Evolutionary conservation across 2,797 vertebrate species (phyloP), one percentile per base, ranked within the genome.

Genomic region (Catamblyrhynchus diadema): DNA sequence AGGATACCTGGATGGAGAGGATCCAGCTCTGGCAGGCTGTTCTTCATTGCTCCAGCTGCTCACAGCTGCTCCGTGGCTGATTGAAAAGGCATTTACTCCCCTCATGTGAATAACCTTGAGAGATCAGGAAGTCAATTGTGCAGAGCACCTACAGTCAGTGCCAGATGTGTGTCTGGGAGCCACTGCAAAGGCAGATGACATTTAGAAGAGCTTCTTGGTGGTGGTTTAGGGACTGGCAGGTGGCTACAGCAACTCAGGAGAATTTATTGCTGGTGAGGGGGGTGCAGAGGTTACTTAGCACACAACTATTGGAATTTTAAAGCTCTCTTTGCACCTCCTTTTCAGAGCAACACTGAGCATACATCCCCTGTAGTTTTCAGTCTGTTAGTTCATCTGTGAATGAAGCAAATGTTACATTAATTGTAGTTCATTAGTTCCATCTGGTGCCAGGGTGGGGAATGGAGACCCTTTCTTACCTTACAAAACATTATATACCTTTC

Each of bases 361-460:
- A 59, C 28, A 22, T 61, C 47, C 47, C 39, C 64, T 0, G 1
- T 59, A 71, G 69, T 54, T 89, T 91, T 79, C 35, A 85, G 70
- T 73, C 87, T 86, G 85, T 60, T 72, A 28, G 30, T 88, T 90
- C 37, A 66, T 85, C 74, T 91, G 57, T 80, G 82, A 93, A 78
- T 72, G 73, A 73, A 93, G 44, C 24, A 90, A 90, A 92, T 4
- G 3, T 86, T 90, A 56, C 19, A 69, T 94, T 89, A 92, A 93
- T 81, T 90, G 82, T 86, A 94, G 67, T 81, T 83, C 56, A 85
- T 87, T 80, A 71, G 59, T 91, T 95, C 80, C 82, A 82, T 83
- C 53, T 95, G 82, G n/a, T 86, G 80, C 54, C 25, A 78, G 70
- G 50, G 83, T 72, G 78, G 33, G 27, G 64, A 92, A 70, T 10